These are phyloP conservation scores for Hippocampus comes DNA, from an alignment of 2,113 vertebrate species.

Conservation along the genomic window DNA sequence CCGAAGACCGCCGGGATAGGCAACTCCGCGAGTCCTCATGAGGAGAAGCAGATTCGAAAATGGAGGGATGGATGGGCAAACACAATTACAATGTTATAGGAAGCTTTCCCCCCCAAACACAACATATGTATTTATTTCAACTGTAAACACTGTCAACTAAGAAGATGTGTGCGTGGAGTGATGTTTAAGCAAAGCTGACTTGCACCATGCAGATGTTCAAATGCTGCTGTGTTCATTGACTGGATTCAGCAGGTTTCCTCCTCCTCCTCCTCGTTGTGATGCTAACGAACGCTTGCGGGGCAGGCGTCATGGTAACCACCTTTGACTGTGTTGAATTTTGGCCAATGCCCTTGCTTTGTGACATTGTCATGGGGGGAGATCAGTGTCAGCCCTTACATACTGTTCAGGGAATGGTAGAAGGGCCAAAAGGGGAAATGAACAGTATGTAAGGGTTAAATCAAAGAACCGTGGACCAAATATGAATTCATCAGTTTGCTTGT, in stretches of 20 bases:
- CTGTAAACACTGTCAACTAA: constrained; percentile 39
- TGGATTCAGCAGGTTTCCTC: constrained; percentile 20
- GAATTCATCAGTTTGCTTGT: background rate
- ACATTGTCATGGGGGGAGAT: background rate
- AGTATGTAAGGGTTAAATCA: background rate
- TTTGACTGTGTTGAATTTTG: background rate
- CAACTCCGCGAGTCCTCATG: too few relatives aligned
- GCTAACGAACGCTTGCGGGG: constrained; percentile 68
- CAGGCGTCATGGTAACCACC: constrained; percentile 44
- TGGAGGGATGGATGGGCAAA: constrained; percentile 8
- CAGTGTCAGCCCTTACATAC: too few relatives aligned
- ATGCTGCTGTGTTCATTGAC: constrained; percentile 53
- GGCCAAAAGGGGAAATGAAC: background rate
- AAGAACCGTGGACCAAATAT: background rate
- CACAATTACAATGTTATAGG: constrained; percentile 9
- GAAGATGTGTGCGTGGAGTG: constrained; percentile 15
- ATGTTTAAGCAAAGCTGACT: constrained; percentile 45
- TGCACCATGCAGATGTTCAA: constrained; percentile 30
- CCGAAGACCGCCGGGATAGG: too few relatives aligned
- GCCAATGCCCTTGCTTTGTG: constrained; percentile 1
- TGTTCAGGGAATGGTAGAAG: too few relatives aligned
- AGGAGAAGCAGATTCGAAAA: too few relatives aligned
- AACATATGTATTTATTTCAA: constrained; percentile 59
- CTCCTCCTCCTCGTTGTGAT: constrained; percentile 17
- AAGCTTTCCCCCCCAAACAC: constrained; percentile 24